Conservation (phyloP, 2,113 vertebrate genomes). For the Thalassoma bifasciatum region DNA sequence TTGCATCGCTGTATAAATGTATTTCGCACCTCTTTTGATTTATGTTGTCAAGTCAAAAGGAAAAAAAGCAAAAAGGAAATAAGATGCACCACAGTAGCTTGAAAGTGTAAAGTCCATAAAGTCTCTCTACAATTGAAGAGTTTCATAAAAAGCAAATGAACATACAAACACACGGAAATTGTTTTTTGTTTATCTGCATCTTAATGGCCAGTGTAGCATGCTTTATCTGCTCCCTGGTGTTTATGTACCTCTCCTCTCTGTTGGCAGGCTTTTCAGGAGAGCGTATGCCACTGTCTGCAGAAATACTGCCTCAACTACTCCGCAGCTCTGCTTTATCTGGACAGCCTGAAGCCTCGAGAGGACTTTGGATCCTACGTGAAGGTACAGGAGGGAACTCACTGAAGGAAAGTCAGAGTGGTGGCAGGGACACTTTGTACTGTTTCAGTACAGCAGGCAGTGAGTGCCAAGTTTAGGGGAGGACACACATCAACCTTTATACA, state of each 20-base stretch:
- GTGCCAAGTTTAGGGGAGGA: conserved; percentile 31
- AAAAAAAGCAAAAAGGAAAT: too few species aligned
- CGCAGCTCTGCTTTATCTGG: conserved; percentile 88
- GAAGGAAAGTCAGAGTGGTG: conserved; percentile 19
- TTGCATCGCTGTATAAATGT: too few species aligned
- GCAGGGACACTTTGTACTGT: conserved; percentile 30
- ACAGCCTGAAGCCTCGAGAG: conserved; percentile 88
- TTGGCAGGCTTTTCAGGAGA: conserved; percentile 86
- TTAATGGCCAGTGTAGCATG: not conserved
- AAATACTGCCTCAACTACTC: conserved; percentile 94
- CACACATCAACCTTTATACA: not conserved
- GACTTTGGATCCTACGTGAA: conserved; percentile 92
- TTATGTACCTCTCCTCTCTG: conserved; percentile 44
- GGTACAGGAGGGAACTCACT: conserved; percentile 76
- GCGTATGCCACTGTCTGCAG: conserved; percentile 90
- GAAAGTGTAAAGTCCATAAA: too few species aligned
- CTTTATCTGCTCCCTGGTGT: not conserved
- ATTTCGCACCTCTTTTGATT: too few species aligned
- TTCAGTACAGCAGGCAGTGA: conserved; percentile 17
- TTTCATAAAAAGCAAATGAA: too few species aligned
- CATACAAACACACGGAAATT: too few species aligned
- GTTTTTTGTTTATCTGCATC: conserved; percentile 36
- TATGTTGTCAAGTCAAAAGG: too few species aligned
- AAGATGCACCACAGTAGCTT: too few species aligned
- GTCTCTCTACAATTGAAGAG: too few species aligned